A percentile compares a stretch with the other conserved stretches of the same genome.
Conservation (phyloP, 2,888 invertebrate species). For the Melinopterus prodromus region DNA sequence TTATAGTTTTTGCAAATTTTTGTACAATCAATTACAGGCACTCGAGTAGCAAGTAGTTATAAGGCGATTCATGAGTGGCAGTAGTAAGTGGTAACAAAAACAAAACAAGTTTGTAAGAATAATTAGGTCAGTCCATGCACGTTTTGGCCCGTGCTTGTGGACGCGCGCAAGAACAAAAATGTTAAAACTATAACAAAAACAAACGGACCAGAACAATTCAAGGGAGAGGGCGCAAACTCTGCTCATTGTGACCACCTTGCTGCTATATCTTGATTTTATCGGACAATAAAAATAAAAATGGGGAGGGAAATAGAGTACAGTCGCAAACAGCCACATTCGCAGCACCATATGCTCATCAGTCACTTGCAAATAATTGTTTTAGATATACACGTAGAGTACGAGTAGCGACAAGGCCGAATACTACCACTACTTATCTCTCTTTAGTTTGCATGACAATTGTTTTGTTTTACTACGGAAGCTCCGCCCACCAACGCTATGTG, state of each 20-base stretch:
- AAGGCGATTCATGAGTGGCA: background rate
- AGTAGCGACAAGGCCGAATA: background rate
- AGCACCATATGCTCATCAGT: constrained; percentile 33
- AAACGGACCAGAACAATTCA: background rate
- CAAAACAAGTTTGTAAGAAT: background rate
- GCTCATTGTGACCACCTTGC: constrained; percentile 28
- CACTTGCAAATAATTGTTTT: constrained; percentile 31
- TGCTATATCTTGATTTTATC: constrained; percentile 24
- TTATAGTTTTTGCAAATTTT: background rate
- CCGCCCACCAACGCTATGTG: too few relatives aligned
- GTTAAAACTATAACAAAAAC: background rate
- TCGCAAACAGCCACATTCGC: constrained; percentile 37
- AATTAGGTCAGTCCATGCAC: constrained; percentile 4
- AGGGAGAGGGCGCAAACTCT: constrained; percentile 7
- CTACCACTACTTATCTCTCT: too few relatives aligned
- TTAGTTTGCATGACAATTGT: too few relatives aligned
- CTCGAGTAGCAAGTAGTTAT: background rate
- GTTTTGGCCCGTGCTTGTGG: background rate
- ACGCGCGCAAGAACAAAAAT: background rate
- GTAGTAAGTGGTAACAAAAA: background rate
- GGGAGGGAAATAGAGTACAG: background rate
- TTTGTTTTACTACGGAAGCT: too few relatives aligned
- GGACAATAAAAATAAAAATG: background rate
- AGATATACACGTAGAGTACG: constrained; percentile 29
- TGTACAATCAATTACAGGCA: background rate